phyloP scores from a whole-genome alignment of 2,113 vertebrate species.

The Zeus faber region DNA sequence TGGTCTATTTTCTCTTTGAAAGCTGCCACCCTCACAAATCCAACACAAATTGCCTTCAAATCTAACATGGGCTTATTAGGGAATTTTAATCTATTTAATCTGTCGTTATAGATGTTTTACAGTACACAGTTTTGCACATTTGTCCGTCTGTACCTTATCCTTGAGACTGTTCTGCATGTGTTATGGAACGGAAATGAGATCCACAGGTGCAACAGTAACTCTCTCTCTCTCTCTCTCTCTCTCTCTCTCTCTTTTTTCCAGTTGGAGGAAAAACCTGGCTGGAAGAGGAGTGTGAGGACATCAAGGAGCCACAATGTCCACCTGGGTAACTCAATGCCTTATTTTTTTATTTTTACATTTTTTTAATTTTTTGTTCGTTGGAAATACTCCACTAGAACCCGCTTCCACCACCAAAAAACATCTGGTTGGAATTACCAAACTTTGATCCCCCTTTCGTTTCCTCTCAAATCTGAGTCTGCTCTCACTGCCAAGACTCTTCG shows the following conservation, averaged over 20 bases:
- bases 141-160: too few relatives aligned
- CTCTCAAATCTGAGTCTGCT: not conserved
- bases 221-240: not conserved
- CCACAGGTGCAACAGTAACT: too few relatives aligned
- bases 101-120: too few relatives aligned
- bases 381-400: not conserved
- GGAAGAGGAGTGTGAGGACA: constrained; percentile 54
- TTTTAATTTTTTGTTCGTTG: not conserved
- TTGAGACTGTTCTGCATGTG: too few relatives aligned
- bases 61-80: too few relatives aligned
- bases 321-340: constrained; percentile 72
- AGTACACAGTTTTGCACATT: too few relatives aligned
- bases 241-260: constrained; percentile 15
- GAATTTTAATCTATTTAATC: too few relatives aligned
- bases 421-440: not conserved
- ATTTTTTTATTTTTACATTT: constrained; percentile 12
- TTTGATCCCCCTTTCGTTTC: not conserved
- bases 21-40: too few relatives aligned
- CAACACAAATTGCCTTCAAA: too few relatives aligned
- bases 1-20: not conserved
- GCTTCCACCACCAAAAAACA: not conserved
- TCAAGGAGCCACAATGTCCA: constrained; percentile 78
- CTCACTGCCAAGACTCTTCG: not conserved
- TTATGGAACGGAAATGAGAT: too few relatives aligned
- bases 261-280: constrained; percentile 76